Evolutionary conservation across 2,797 vertebrate genomes (phyloP), one percentile per base, ranked within the genome.

Genomic region (Sebastes minor): DNA sequence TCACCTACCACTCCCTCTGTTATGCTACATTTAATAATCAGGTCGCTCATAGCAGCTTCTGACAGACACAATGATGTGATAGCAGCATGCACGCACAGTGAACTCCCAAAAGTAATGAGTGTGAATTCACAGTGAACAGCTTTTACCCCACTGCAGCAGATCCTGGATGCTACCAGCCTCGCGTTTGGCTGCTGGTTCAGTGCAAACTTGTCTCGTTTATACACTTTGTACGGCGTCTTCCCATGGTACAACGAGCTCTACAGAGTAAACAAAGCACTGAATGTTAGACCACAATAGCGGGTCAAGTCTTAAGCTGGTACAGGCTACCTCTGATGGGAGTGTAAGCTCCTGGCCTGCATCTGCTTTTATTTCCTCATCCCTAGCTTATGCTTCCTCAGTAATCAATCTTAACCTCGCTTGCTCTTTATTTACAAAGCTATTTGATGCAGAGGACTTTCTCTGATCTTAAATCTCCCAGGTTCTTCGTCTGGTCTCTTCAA

Each of bases 201-300:
- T 61, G 78, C 69, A 46, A 85, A 78, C 72, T 79, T 55, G 74
- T 87, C 81, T 89, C 88, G 78, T 89, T 90, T 90, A 86, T 79
- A 72, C 76, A 83, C 57, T 89, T 87, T 89, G 83, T 87, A 73
- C 66, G 56, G 61, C 79, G 23, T 82, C 73, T 78, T 86, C 70
- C 78, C 65, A 35, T 72, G 32, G 74, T 69, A 68, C 68, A 80
- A 70, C 53, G 30, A 66, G 71, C 76, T 83, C 80, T 71, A 42
- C 74, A 42, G 74, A 64, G 69, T 59, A 86, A 88, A 89, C 86
- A 80, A 80, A 80, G 70, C 76, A 61, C 52, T 13, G 25, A 71
- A 66, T 67, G 65, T 23, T 68, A 57, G 23, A 81, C 59, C 60
- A 69, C 74, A 71, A 76, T 73, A 68, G 78, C n/a, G 0, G 88